phyloP scores from a whole-genome alignment of 1,140 invertebrate genomes.

The Palaemon carinicauda region DNA sequence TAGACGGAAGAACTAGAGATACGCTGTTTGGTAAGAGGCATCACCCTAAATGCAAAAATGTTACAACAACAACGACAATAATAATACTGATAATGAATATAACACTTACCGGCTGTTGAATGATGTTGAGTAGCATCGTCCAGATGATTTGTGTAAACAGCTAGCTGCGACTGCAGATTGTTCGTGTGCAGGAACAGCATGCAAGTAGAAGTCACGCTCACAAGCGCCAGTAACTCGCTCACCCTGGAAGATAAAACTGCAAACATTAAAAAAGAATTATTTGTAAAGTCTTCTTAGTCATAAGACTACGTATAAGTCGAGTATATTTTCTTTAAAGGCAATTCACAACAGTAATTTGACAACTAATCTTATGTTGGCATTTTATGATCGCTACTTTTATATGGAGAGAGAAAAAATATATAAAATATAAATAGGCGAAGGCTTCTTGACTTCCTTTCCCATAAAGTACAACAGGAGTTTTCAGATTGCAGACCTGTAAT shows the following conservation, averaged over 20 bases:
- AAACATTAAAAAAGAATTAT: not conserved
- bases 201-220: constrained; percentile 62
- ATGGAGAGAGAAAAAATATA: too few species aligned
- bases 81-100: too few species aligned
- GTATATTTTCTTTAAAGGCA: too few species aligned
- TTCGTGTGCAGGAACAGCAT: constrained; percentile 63
- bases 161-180: constrained; percentile 61
- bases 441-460: not conserved
- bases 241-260: constrained; percentile 56
- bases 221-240: constrained; percentile 62
- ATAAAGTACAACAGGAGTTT: not conserved
- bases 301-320: not conserved
- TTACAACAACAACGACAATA: too few species aligned
- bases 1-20: too few species aligned
- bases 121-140: constrained; percentile 4
- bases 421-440: too few species aligned
- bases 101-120: not conserved
- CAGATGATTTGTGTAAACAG: constrained; percentile 54
- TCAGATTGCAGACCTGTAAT: not conserved
- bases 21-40: too few species aligned
- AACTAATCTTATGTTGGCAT: too few species aligned
- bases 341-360: too few species aligned
- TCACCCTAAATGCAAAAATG: too few species aligned
- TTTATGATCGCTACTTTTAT: too few species aligned
- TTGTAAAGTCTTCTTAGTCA: not conserved